phyloP scores from a whole-genome alignment of 2,888 invertebrate genomes.

The Imbricaverruca yamaguchii region DNA sequence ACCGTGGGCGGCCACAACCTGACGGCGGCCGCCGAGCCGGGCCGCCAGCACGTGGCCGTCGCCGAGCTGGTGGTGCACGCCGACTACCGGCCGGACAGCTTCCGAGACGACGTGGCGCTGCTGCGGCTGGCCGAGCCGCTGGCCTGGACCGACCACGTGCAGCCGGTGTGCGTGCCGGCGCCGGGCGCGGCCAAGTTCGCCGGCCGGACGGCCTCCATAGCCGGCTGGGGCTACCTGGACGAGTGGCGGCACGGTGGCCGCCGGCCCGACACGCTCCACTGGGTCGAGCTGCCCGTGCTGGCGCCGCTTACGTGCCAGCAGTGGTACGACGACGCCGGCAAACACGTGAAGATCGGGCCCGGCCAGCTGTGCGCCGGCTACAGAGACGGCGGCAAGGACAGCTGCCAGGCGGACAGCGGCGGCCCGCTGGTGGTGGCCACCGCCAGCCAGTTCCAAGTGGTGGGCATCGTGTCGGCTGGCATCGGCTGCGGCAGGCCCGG shows the following conservation, averaged over 20 bases:
- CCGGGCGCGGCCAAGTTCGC: constrained; percentile 29
- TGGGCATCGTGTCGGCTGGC: constrained; percentile 37
- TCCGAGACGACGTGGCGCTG: constrained; percentile 39
- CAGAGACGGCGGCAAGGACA: constrained; percentile 36
- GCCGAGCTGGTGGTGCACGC: constrained; percentile 37
- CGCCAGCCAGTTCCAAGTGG: constrained; percentile 32
- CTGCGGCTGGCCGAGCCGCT: constrained; percentile 36
- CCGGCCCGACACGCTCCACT: constrained; percentile 34
- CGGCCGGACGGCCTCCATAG: constrained; percentile 34
- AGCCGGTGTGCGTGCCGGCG: constrained; percentile 40
- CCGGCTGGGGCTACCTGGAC: constrained; percentile 37
- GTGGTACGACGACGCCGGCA: constrained; percentile 35
- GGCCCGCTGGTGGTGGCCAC: constrained; percentile 36
- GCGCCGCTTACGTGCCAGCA: constrained; percentile 35
- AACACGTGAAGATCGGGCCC: constrained; percentile 33
- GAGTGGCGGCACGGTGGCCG: constrained; percentile 27
- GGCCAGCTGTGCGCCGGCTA: constrained; percentile 37
- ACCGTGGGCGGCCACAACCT: neutral
- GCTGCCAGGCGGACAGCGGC: constrained; percentile 38
- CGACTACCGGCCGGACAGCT: constrained; percentile 35
- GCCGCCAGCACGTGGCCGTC: constrained; percentile 22
- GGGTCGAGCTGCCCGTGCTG: constrained; percentile 35
- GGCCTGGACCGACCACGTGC: constrained; percentile 22
- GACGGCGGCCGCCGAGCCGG: neutral
- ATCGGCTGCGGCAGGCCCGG: constrained; percentile 37